Conservation (phyloP, 2,797 vertebrate species). For the Lacerta agilis region DNA sequence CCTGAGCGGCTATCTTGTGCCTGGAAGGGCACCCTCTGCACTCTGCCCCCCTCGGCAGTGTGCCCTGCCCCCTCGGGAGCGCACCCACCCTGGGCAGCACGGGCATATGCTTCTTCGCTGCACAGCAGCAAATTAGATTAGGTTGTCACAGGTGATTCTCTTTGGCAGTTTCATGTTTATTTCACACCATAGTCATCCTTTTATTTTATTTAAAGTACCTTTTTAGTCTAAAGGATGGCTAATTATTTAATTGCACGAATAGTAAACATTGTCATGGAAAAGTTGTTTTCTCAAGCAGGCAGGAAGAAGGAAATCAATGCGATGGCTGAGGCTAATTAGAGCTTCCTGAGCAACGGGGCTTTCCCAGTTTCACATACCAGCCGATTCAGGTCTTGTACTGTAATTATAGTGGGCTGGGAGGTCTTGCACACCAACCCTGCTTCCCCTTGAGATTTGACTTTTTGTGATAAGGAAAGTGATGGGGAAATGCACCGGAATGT, state of each 20-base stretch:
- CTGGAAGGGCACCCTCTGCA: too few species aligned
- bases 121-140: slow-evolving; percentile 45
- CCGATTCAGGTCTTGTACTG: too few species aligned
- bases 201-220: slow-evolving; percentile 11
- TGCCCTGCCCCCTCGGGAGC: too few species aligned
- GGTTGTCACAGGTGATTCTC: slow-evolving; percentile 44
- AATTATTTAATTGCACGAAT: not conserved
- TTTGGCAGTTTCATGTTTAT: slow-evolving; percentile 57
- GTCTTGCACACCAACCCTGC: too few species aligned
- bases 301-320: not conserved
- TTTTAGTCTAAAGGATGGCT: not conserved
- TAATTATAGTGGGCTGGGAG: too few species aligned
- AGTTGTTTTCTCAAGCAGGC: not conserved
- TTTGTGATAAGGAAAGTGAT: too few species aligned
- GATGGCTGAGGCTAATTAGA: slow-evolving; percentile 20
- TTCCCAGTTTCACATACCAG: not conserved
- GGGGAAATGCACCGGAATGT: too few species aligned
- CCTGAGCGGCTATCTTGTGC: too few species aligned
- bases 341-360: not conserved
- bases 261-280: not conserved
- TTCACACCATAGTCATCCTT: slow-evolving; percentile 24
- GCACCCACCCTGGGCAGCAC: too few species aligned
- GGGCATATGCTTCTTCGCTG: too few species aligned
- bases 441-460: too few species aligned
- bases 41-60: too few species aligned